phyloP scores from a whole-genome alignment of 1,140 invertebrate genomes.

The Pachypsylla venusta region DNA sequence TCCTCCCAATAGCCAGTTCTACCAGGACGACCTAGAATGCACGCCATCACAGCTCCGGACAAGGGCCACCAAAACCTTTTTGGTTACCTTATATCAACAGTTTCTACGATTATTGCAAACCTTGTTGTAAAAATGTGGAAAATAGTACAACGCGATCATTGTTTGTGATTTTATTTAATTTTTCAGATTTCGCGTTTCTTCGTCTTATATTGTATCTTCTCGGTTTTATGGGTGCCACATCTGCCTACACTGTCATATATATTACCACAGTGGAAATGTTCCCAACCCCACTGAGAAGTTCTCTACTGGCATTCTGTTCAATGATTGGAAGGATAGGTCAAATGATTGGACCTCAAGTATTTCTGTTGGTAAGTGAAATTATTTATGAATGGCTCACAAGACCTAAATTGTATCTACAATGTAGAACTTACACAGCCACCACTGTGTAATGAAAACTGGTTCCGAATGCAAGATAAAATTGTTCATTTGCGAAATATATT shows the following conservation, averaged over 20 bases:
- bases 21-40: too few species aligned
- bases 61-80: too few species aligned
- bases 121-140: too few species aligned
- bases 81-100: too few species aligned
- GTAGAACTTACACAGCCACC: too few species aligned
- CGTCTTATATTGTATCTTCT: conserved; percentile 39
- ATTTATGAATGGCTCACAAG: background rate
- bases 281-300: conserved; percentile 47
- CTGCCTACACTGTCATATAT: conserved; percentile 51
- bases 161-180: background rate
- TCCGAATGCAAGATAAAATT: too few species aligned
- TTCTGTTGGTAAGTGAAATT: conserved; percentile 39
- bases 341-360: conserved; percentile 48
- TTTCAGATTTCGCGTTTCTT: background rate
- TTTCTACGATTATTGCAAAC: too few species aligned
- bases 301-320: conserved; percentile 47
- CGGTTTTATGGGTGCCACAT: conserved; percentile 56
- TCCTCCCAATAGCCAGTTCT: too few species aligned
- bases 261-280: conserved; percentile 57
- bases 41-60: too few species aligned
- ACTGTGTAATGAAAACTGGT: too few species aligned
- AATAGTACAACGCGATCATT: background rate
- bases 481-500: too few species aligned
- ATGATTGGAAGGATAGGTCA: conserved; percentile 53
- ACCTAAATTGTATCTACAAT: too few species aligned